Evolutionary conservation across 1,140 invertebrate genomes (phyloP), one percentile per base, ranked within the genome.

Genomic region (Lordiphosa stackelbergi): DNA sequence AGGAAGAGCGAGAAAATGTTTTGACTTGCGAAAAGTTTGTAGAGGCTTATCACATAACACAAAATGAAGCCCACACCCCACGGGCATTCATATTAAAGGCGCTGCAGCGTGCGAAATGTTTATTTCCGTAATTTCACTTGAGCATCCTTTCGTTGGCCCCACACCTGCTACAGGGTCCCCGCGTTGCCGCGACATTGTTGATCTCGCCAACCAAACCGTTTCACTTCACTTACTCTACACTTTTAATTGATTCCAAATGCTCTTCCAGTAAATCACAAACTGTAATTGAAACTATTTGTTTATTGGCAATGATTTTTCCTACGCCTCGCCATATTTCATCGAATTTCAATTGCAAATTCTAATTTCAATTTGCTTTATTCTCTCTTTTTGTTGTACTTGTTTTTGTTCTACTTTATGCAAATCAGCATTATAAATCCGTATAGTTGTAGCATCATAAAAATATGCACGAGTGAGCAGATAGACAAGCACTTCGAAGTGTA

Each of bases 101-200:
- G 54, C 45, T 77, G 73, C 68, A 70, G 58, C 65, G 68, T 77
- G 73, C 58, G 62, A 73, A 79, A 65, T 70, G 66, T 70, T 74
- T 78, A 74, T 81, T 78, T 78, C 66, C 74, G 52, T 66, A 53
- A 79, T 70, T 73, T 75, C 43, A 75, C 56, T 72, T 47, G 49
- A 68, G 66, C 72, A 43, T 22, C 45, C 53, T 46, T 57, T 56
- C 45, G 47, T 34, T 45, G 12, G 19, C 19, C 19, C 2, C 19
- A 19, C 19, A 19, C 16, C 16, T 16, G 16, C 16, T 16, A 1
- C 54, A n/a, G 13, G 42, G 45, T 5, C 22, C 22, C 22, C 22
- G 5, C 36, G 36, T n/a, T n/a, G n/a, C n/a, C n/a, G n/a, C n/a
- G n/a, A n/a, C n/a, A n/a, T n/a, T n/a, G n/a, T n/a, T n/a, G n/a